phyloP scores from a whole-genome alignment of 2,888 invertebrate species.

The Anarsia innoxiella region DNA sequence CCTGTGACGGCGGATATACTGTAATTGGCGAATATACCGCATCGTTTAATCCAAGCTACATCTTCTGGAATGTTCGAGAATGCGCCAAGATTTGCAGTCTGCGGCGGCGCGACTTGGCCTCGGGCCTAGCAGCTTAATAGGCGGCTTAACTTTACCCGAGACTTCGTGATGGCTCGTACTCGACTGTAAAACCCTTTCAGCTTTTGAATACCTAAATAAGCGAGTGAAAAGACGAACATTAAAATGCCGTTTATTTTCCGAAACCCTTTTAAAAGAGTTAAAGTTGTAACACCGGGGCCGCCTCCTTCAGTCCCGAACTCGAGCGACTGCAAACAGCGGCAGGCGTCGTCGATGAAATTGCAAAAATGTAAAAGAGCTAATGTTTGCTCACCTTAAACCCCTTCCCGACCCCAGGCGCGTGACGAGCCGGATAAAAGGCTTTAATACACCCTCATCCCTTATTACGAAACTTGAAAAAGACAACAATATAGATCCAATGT shows the following conservation, averaged over 20 bases:
- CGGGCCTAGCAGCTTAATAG: slow-evolving; percentile 64
- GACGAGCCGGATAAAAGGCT: slow-evolving; percentile 76
- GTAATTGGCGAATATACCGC: slow-evolving; percentile 70
- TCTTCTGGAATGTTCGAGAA: slow-evolving; percentile 71
- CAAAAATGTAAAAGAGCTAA: slow-evolving; percentile 76
- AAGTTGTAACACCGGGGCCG: slow-evolving; percentile 53
- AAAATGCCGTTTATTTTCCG: slow-evolving; percentile 56
- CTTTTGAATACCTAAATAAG: slow-evolving; percentile 34
- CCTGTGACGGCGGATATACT: slow-evolving; percentile 62
- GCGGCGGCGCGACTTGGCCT: slow-evolving; percentile 61
- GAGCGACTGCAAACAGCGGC: slow-evolving; percentile 59
- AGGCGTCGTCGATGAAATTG: slow-evolving; percentile 70
- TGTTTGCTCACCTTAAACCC: slow-evolving; percentile 75
- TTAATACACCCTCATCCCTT: slow-evolving; percentile 76
- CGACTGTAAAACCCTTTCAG: slow-evolving; percentile 21
- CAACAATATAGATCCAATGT: slow-evolving; percentile 75
- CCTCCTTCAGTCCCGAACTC: slow-evolving; percentile 40
- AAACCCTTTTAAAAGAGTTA: slow-evolving; percentile 58
- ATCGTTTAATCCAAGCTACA: slow-evolving; percentile 68
- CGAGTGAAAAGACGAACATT: slow-evolving; percentile 43
- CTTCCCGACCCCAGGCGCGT: slow-evolving; percentile 71
- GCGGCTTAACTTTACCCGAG: slow-evolving; percentile 48
- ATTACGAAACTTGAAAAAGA: slow-evolving; percentile 76
- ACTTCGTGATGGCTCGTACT: slow-evolving; percentile 38
- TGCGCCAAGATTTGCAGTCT: slow-evolving; percentile 68